Evolutionary conservation across 2,797 vertebrate species (phyloP), one percentile per base, ranked within the genome.

Genomic region (Kryptolebias ocellatus): DNA sequence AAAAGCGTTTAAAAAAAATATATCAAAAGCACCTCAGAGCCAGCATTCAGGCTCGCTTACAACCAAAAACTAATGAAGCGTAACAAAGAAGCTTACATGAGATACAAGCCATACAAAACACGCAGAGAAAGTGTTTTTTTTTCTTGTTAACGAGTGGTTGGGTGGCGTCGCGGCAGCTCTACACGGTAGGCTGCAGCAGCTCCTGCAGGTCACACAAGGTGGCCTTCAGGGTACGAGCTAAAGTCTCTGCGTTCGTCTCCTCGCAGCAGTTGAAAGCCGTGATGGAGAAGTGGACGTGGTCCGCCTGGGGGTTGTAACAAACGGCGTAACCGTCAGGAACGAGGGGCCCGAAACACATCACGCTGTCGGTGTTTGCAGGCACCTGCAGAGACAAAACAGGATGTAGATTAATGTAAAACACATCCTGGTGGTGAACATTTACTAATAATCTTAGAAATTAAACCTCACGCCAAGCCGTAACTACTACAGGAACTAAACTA

Each of bases 221-320:
- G 44, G 77, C 85, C 56, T 91, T 85, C 55, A 95, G 73, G 5
- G 89, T 93, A 60, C 84, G 34, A 0, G 93, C 93, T 27, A 95
- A 72, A 1, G 82, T 93, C 57, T 94, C 90, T 0, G 95, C 94
- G 0, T 95, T 89, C 0, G 95, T 95, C 66, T 95, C 94, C 74
- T 95, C 93, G 34, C 95, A 95, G 89, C 95, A 95, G 90, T 95
- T 95, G 81, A 95, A 95, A 70, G 95, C 94, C 0, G 90, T 94
- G 62, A 95, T 82, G 34, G 94, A 94, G 51, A 95, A 95, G 81
- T 95, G 94, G 72, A 95, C 86, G 46, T 93, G 94, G 83, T 95
- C 92, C 0, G 83, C 83, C 81, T 94, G 94, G 2, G 95, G 94
- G 83, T 95, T 95, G 88, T 95, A 95, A 78, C 94, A 95, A 49